A percentile compares a stretch with the other conserved stretches of the same genome.
Conservation (phyloP, 2,888 invertebrate genomes). For the Dastarcus helophoroides region DNA sequence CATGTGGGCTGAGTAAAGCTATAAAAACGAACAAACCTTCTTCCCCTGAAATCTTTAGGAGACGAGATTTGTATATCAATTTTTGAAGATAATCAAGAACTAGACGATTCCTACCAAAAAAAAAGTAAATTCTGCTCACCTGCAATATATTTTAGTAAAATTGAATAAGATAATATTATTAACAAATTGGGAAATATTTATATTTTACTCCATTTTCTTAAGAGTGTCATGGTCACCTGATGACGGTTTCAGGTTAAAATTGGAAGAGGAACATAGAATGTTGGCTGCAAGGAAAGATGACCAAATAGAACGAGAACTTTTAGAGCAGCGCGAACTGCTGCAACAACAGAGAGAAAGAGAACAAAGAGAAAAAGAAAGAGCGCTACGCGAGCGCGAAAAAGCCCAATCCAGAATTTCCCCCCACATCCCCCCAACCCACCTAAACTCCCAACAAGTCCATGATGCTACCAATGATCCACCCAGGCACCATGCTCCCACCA, state of each 20-base stretch:
- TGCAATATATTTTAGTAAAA: too few species aligned
- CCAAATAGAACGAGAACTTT: slow-evolving; percentile 38
- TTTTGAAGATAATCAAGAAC: too few species aligned
- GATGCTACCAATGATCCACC: slow-evolving; percentile 31
- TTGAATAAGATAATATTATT: not conserved
- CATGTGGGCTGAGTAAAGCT: too few species aligned
- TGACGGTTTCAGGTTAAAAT: slow-evolving; percentile 43
- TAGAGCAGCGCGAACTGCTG: slow-evolving; percentile 31
- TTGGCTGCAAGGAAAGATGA: slow-evolving; percentile 41
- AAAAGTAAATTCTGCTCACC: too few species aligned
- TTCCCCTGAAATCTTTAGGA: too few species aligned
- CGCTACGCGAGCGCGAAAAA: slow-evolving; percentile 39
- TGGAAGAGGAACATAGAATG: slow-evolving; percentile 58
- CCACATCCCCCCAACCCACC: slow-evolving; percentile 30
- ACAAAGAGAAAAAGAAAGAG: slow-evolving; percentile 43
- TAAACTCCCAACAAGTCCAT: slow-evolving; percentile 24
- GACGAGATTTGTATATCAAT: too few species aligned
- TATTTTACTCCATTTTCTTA: not conserved
- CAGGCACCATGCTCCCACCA: slow-evolving; percentile 31
- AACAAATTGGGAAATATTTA: not conserved
- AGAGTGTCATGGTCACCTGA: not conserved
- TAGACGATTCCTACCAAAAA: too few species aligned
- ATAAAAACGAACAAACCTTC: too few species aligned
- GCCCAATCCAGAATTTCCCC: slow-evolving; percentile 37
- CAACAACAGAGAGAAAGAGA: slow-evolving; percentile 32